Evolutionary conservation across 1,140 invertebrate species (phyloP), one percentile per base, ranked within the genome.

Genomic region (Euglossa dilemma): DNA sequence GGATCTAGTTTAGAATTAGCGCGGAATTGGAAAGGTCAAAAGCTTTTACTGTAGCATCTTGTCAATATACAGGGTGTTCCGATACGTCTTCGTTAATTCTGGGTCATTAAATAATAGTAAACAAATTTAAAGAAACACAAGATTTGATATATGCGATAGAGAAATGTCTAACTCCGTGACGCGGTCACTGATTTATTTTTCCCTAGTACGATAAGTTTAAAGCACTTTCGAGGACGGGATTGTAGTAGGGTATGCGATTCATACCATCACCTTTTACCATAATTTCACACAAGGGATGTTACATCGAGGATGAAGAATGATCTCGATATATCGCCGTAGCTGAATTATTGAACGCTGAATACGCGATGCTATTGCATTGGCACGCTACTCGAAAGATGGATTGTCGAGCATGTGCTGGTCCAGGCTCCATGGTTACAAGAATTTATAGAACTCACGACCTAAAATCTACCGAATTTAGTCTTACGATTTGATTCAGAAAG

Each of bases 321-420:
- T 73, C 59, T 36, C 79, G 59, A 75, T 81, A 81, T 81, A 61
- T 74, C 70, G 79, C n/a, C 1, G n/a, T 11, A 25, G 56, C n/a
- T 64, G 59, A 56, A 80, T 80, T 80, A 80, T 80, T 64, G 79
- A 74, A 74, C 70, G 57, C 18, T 72, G 69, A 73, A 80, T 73
- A 45, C 57, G 72, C 36, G 56, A 74, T 47, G 47, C 16, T 54
- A 47, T 52, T 36, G 57, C 70, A 80, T 56, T 74, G 59, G 52
- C 50, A 56, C 59, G 36, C 20, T 80, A 12, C 23, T 47, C n/a
- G 23, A 74, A 74, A 66, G 79, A 80, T 74, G 61, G 79, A 80
- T 80, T 25, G 70, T 50, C 59, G 28, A 72, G 16, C 20, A 54
- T 18, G 12, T 16, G 45, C 45, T 45, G 70, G 8, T 45, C n/a